Evolutionary conservation across 2,888 invertebrate species (phyloP), one percentile per base, ranked within the genome.

Genomic region (Conomelus anceps): DNA sequence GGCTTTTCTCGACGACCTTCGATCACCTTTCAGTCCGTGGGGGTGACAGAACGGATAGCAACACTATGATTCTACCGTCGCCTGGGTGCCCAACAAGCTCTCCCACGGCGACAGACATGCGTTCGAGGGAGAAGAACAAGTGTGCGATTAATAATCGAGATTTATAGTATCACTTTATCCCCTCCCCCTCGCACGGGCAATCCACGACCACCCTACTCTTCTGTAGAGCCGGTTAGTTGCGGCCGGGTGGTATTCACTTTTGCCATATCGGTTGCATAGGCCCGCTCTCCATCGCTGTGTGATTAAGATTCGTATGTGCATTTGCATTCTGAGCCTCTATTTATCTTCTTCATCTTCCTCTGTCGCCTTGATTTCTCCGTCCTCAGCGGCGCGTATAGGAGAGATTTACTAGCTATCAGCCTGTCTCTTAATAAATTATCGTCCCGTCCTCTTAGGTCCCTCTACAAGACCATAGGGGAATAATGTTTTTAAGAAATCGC

Each of bases 111-210:
- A 63, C 63, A 63, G 63, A 63, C 24, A 86, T 3, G 86, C 29
- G 23, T 3, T 6, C 26, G 3, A 86, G 22, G 86, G 26, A 24
- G 22, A 85, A 86, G 89, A 89, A 85, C 89, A 87, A 89, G 87
- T 89, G 89, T 88, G 88, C 87, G 90, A 90, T 90, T 90, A 90
- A 90, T 90, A 90, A 90, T 89, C 85, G 89, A 85, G 90, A 90
- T 90, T 90, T 90, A 90, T 89, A 23, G 90, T 24, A 86, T 86
- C 86, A 86, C 86, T 86, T 86, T 86, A 86, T 22, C 86, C 86
- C 24, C 86, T 24, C 23, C 22, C 1, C 23, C 24, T 22, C 22
- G n/a, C 22, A 13, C 24, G 22, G 17, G 22, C 23, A 85, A n/a
- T 85, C 23, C 85, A 24, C 23, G 85, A 85, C 23, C 23, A 85